Evolutionary conservation across 2,888 invertebrate species (phyloP).

Genomic region (Timandra comae): DNA sequence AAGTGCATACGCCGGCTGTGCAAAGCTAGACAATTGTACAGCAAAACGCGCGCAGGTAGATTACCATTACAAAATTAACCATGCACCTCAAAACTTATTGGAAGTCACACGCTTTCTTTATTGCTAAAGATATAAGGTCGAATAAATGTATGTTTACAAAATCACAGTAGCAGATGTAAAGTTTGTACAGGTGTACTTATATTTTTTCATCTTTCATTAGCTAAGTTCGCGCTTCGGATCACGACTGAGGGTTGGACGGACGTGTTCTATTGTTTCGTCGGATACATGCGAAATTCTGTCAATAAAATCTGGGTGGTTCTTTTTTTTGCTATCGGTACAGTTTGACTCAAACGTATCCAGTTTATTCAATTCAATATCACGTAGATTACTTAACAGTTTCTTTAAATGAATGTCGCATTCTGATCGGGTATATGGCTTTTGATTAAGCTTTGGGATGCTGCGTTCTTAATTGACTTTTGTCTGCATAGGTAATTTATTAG

Average conservation of each 20-base stretch:
- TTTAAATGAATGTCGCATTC: too few relatives aligned
- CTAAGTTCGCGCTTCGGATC: constrained; percentile 74
- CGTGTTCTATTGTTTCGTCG: constrained; percentile 71
- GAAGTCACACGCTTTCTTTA: too few relatives aligned
- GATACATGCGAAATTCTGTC: constrained; percentile 68
- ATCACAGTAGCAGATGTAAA: too few relatives aligned
- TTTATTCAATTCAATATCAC: too few relatives aligned
- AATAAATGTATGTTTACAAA: too few relatives aligned
- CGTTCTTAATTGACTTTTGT: too few relatives aligned
- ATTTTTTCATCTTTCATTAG: constrained; percentile 71
- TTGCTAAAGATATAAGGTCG: constrained; percentile 17
- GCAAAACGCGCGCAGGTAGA: constrained; percentile 69
- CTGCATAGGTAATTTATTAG: too few relatives aligned
- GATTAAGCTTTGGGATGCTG: too few relatives aligned
- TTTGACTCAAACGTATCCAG: too few relatives aligned
- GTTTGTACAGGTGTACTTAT: constrained; percentile 58
- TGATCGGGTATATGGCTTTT: too few relatives aligned
- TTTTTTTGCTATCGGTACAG: constrained; percentile 33
- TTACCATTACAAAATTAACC: constrained; percentile 35
- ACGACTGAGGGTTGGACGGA: constrained; percentile 65
- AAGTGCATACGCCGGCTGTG: constrained; percentile 60
- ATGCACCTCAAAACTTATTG: constrained; percentile 7
- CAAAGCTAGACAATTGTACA: constrained; percentile 67
- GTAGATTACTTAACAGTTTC: too few relatives aligned
- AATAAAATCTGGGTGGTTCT: constrained; percentile 63